Evolutionary conservation across 53 echinoderm and acorn worm species (phyloP), one percentile per base, ranked within the genome.

Genomic region (Echinometra lucunter): DNA sequence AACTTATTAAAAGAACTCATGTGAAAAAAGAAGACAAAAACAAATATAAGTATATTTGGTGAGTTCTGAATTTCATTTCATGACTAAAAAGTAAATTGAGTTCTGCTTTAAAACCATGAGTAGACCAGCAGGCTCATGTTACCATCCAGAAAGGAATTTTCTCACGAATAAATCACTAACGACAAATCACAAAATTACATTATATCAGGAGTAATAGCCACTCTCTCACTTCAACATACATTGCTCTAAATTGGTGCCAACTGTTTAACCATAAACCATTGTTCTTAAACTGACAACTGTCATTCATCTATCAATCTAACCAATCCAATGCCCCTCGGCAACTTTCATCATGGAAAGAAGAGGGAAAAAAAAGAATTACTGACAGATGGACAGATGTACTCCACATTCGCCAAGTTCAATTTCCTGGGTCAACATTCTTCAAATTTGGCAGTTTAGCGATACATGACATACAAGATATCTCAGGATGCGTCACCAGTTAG

Each of bases 361-460:
- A 28, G 27, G 6, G 17, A 38, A 40, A 85, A 49, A 16, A 27
- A 47, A 45, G 45, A n/a, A 85, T 53, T 85, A 9, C 1, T 49
- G 85, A 53, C 85, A 85, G 49, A 85, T 21, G 15, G 45, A 49
- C 85, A 85, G 49, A 85, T 85, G 85, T 45, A 85, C 47, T 45
- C n/a, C n/a, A 85, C 85, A 85, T 85, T 85, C 28, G 85, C 85
- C 85, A 85, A 85, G 85, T 85, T 85, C 49, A 47, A 85, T 85
- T 85, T 85, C 85, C 85, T 85, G 85, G 85, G 85, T n/a, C 49
- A 49, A 42, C 21, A 49, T 28, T 30, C 63, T 16, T 42, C 32
- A 49, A 85, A 85, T 47, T 83, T 85, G 85, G 85, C 53, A 53
- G 17, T 49, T 85, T 49, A 40, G 78, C 49, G 5, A 85, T n/a